Evolutionary conservation across 2,888 invertebrate genomes (phyloP), one percentile per base, ranked within the genome.

Genomic region (Chamaedrilus cognettii): DNA sequence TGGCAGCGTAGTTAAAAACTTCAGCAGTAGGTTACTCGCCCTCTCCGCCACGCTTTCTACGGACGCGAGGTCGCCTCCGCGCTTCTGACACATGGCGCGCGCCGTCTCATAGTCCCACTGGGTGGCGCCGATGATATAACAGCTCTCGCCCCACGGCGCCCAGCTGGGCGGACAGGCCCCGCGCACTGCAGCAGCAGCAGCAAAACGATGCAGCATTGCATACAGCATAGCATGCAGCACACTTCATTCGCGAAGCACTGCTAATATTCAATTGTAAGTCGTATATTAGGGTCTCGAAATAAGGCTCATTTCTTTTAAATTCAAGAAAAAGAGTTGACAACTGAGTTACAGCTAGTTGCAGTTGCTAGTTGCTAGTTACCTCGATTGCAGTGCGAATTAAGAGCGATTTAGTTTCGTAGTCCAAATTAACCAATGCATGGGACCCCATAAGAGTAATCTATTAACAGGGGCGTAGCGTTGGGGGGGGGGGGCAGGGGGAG

Each of bases 81-180:
- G 49, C 15, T 62, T 31, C 52, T 62, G 49, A 33, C 62, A 62
- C 30, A 62, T 31, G 3, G 50, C 26, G 3, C 51, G 51, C 5
- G 31, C 62, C 3, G 52, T 50, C 0, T 15, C 7, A 4, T 34
- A 51, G 51, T 52, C 52, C 51, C 52, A 62, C 15, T 51, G 51
- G 4, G 30, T 64, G 30, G 34, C 33, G 35, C 64, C 34, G 5
- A 64, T 28, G 15, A 56, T 30, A 35, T 64, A 64, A 35, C 64
- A 64, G 30, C 19, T 57, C 26, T 57, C 57, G 5, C 35, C 64
- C 34, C 19, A 55, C n/a, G 23, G 56, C n/a, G 57, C 56, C 64
- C 64, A 64, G 26, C 64, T 51, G 34, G 34, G 23, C 23, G 64
- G 64, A 57, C 64, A 64, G 11, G 42, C 42, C 42, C 42, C 42